Evolutionary conservation across 2,113 vertebrate species (phyloP), one percentile per base, ranked within the genome.

Genomic region (Lepus europaeus): DNA sequence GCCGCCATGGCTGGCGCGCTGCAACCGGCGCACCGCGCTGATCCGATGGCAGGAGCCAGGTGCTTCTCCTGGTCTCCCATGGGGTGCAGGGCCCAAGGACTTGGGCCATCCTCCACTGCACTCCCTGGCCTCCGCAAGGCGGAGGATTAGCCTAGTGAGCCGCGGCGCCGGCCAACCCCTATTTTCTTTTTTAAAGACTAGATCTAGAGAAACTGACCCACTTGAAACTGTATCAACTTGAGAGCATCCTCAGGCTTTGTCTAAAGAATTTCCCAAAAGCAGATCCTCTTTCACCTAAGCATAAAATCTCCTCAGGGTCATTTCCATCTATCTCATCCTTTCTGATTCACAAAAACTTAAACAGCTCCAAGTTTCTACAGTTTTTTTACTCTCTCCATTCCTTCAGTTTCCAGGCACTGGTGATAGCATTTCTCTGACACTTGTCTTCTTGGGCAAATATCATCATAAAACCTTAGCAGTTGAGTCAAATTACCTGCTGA

Each of bases 231-330:
- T 36, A 61, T 53, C 20, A 33, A 82, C 39, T 92, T 66, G 16
- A 25, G 49, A 89, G 56, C 31, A 82, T 51, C 70, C 25, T 70
- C 93, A n/a, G 51, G 68, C 16, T 29, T 56, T 1, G 27, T 9
- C 64, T 80, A 53, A n/a, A 86, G 73, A 92, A 80, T 76, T 74
- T 33, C 53, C 79, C 51, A 56, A 82, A 91, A 84, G 72, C 56
- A 96, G 56, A 72, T 72, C 33, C 64, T 49, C 29, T 51, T 93
- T 90, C 59, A 61, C 63, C 49, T 78, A 64, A 90, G 31, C 11
- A 82, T 31, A 51, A 39, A 56, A 1, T 72, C 23, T 86, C 3
- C 22, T 77, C 22, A 83, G 53, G 33, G 23, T 83, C 63, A n/a
- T 56, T 78, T 78, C 45, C n/a, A 72, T n/a, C 53, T 22, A 78